Evolutionary conservation across 2,888 invertebrate species (phyloP).

Genomic region (Autographa gamma): DNA sequence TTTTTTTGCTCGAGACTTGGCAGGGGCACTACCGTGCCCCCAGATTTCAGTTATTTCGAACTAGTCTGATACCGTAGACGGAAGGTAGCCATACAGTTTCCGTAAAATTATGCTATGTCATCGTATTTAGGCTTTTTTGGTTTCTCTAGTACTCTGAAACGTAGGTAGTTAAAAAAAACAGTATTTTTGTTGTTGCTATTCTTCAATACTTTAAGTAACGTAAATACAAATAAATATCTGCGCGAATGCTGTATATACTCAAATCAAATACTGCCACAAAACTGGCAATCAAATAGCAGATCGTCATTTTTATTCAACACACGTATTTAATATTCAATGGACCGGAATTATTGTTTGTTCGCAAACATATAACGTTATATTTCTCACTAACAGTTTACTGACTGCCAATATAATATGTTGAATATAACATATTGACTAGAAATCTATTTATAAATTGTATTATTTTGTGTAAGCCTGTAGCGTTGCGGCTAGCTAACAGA

Average conservation of each 20-base stretch:
- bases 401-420: neutral
- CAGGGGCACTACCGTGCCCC: too few relatives aligned
- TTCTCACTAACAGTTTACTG: neutral
- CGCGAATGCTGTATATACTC: neutral
- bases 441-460: neutral
- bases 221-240: neutral
- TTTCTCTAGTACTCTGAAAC: too few relatives aligned
- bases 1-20: too few relatives aligned
- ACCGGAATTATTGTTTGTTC: neutral
- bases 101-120: too few relatives aligned
- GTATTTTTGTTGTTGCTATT: too few relatives aligned
- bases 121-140: too few relatives aligned
- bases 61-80: too few relatives aligned
- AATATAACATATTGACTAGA: neutral
- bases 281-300: constrained; percentile 2
- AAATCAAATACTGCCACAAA: neutral
- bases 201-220: too few relatives aligned
- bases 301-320: constrained; percentile 1
- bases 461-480: neutral
- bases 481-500: too few relatives aligned
- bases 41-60: too few relatives aligned
- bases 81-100: too few relatives aligned
- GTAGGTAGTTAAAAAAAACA: too few relatives aligned
- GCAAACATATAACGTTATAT: neutral
- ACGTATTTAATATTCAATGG: constrained; percentile 3